Evolutionary conservation across 2,888 invertebrate genomes (phyloP).

Genomic region (Julus scandinavius): DNA sequence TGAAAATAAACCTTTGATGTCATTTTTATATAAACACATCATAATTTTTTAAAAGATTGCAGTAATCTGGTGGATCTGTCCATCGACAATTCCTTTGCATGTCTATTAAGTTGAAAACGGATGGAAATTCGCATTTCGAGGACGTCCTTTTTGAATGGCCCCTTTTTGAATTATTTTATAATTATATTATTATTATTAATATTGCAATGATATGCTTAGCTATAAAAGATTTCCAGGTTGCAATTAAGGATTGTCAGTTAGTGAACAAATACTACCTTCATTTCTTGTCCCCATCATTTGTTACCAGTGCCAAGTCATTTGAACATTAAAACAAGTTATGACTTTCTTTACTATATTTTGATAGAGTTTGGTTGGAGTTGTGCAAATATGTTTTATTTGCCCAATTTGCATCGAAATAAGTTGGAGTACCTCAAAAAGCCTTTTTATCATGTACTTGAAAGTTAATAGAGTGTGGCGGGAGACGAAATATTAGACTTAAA

Average conservation of each 20-base stretch:
- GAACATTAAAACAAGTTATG: slow-evolving; percentile 8
- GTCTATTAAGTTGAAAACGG: too few relatives aligned
- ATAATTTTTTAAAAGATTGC: too few relatives aligned
- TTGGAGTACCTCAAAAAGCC: slow-evolving; percentile 11
- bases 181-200: too few relatives aligned
- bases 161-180: too few relatives aligned
- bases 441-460: slow-evolving; percentile 37
- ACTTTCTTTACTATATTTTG: slow-evolving; percentile 38
- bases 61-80: too few relatives aligned
- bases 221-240: background rate
- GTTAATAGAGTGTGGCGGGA: slow-evolving; percentile 28
- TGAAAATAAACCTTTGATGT: too few relatives aligned
- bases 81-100: too few relatives aligned
- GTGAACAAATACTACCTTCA: background rate
- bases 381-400: slow-evolving; percentile 24
- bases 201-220: background rate
- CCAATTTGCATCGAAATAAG: slow-evolving; percentile 42
- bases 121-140: too few relatives aligned
- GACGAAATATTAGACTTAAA: slow-evolving; percentile 35
- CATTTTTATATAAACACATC: too few relatives aligned
- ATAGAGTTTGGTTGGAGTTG: slow-evolving; percentile 33
- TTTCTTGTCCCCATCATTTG: background rate
- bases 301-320: background rate
- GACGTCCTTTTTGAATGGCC: too few relatives aligned
- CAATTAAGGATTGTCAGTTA: background rate